These are phyloP conservation scores for Zaprionus tsacasi DNA, from an alignment of 1,140 invertebrate species.

Conservation along the genomic window DNA sequence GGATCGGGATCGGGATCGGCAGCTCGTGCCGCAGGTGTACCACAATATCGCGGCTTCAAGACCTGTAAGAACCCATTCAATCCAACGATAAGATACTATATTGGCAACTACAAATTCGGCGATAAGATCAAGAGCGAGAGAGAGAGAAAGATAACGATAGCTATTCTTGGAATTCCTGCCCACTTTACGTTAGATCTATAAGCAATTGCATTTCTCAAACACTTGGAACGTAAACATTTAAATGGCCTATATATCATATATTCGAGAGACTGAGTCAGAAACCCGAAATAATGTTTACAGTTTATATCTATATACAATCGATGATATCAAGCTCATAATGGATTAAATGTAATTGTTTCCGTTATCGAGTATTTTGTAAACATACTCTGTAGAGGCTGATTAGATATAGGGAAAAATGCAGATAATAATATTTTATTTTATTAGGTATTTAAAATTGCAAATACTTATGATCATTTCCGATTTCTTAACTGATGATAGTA, in stretches of 20 bases:
- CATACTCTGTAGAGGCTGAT: background rate
- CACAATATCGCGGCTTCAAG: conserved; percentile 59
- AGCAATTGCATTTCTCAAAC: background rate
- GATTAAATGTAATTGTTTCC: background rate
- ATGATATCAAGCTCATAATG: no score
- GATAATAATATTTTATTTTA: no score
- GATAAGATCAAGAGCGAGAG: background rate
- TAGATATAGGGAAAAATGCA: background rate
- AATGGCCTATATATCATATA: background rate
- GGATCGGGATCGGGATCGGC: background rate
- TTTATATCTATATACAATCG: no score
- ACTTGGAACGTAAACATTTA: background rate
- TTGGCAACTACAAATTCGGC: background rate
- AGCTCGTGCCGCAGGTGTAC: background rate
- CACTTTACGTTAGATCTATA: background rate
- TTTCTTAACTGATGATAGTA: background rate
- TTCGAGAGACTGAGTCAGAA: background rate
- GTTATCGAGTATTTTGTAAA: background rate
- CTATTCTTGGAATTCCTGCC: background rate
- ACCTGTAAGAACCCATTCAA: conserved; percentile 52
- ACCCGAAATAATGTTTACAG: no score
- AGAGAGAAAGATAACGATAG: background rate
- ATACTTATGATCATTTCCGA: background rate
- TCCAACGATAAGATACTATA: background rate
- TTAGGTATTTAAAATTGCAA: background rate